phyloP scores from a whole-genome alignment of 2,113 vertebrate genomes.

The Etheostoma spectabile region DNA sequence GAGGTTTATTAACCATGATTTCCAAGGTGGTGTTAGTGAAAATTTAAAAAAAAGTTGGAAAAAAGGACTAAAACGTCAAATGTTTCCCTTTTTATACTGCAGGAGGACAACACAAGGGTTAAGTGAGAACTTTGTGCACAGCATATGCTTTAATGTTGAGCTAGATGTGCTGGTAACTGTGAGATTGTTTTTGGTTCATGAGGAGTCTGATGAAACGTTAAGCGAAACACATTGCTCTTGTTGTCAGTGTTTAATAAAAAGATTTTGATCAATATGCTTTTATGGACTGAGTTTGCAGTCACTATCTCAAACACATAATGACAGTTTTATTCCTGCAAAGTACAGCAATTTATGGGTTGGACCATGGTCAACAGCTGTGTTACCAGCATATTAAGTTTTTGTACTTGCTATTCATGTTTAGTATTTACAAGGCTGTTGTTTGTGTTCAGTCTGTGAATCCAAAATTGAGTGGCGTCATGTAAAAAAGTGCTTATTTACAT shows the following conservation, averaged over 20 bases:
- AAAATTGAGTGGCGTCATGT: not conserved
- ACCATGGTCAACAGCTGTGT: not conserved
- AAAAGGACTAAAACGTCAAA: too few species aligned
- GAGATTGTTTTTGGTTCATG: not conserved
- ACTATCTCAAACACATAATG: too few species aligned
- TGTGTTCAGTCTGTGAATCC: not conserved
- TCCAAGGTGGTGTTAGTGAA: too few species aligned
- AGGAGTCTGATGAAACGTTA: not conserved
- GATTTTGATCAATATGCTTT: not conserved
- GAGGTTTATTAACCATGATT: too few species aligned
- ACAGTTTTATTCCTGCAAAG: not conserved
- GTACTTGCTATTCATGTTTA: not conserved
- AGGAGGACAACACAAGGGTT: too few species aligned
- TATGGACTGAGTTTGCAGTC: not conserved
- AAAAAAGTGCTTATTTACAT: not conserved
- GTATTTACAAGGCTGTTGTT: not conserved
- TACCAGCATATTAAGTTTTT: not conserved
- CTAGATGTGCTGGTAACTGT: not conserved
- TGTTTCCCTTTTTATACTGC: too few species aligned
- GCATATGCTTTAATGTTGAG: not conserved
- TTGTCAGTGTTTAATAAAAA: not conserved
- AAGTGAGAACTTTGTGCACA: too few species aligned
- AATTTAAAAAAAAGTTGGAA: too few species aligned
- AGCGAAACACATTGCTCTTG: not conserved
- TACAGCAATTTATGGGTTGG: not conserved